Evolutionary conservation across 2,113 vertebrate genomes (phyloP).

Genomic region (Mus spicilegus): DNA sequence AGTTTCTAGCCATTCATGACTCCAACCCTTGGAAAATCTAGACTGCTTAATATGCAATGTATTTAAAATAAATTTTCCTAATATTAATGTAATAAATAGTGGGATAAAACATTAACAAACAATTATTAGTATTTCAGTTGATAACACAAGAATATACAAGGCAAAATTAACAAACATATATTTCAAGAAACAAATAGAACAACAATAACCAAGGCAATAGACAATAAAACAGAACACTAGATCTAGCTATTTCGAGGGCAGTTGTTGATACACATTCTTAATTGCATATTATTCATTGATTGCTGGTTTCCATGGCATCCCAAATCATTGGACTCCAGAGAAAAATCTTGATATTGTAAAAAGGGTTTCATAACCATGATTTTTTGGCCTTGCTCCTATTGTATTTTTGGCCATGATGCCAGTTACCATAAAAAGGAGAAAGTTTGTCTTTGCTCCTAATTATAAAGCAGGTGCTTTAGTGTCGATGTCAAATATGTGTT

Average conservation of each 20-base stretch:
- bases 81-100: background rate
- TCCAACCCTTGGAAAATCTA: no score
- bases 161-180: background rate
- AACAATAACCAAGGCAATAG: background rate
- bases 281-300: slow-evolving; percentile 35
- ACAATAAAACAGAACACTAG: no score
- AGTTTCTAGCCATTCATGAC: background rate
- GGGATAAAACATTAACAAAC: background rate
- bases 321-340: background rate
- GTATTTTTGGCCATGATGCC: slow-evolving; percentile 22
- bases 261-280: background rate
- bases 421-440: slow-evolving; percentile 2
- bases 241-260: background rate
- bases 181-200: background rate
- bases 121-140: background rate
- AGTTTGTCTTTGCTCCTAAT: background rate
- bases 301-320: background rate
- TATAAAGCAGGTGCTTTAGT: slow-evolving; percentile 19
- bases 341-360: slow-evolving; percentile 1
- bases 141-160: background rate
- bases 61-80: background rate
- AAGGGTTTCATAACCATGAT: background rate
- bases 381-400: background rate
- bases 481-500: background rate
- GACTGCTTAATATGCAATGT: background rate